A percentile compares a stretch with the other conserved stretches of the same genome.
These are phyloP conservation scores for Odontophorus gujanensis DNA, from an alignment of 2,113 vertebrate species.

Conservation along the genomic window DNA sequence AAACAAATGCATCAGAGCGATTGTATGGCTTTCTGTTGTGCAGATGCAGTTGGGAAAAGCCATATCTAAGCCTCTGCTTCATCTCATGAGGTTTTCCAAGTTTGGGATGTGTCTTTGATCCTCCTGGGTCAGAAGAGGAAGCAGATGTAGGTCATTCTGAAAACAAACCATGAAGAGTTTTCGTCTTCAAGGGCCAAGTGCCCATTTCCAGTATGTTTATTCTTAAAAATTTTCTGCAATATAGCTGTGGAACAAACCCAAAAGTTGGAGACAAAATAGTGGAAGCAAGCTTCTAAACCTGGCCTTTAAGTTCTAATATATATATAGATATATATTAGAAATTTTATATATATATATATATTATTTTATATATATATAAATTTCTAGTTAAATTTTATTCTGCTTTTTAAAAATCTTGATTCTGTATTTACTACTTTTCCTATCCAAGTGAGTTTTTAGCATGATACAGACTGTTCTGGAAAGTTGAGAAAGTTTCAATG, in stretches of 20 bases:
- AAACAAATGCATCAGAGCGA: not conserved
- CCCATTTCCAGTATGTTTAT: not conserved
- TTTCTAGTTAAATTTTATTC: not conserved
- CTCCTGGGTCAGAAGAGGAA: not conserved
- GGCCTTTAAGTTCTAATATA: not conserved
- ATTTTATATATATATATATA: too few species aligned
- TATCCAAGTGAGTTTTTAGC: not conserved
- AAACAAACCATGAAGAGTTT: not conserved
- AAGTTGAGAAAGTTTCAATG: fast-evolving
- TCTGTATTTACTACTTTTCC: not conserved
- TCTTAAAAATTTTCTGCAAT: not conserved
- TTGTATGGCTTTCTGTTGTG: not conserved
- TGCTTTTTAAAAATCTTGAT: not conserved
- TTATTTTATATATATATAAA: not conserved
- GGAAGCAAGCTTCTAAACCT: not conserved
- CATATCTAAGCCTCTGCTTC: not conserved
- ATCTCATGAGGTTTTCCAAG: not conserved
- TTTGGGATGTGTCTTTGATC: not conserved
- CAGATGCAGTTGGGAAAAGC: not conserved
- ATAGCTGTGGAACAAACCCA: not conserved
- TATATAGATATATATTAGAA: not conserved
- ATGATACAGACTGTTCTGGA: not conserved
- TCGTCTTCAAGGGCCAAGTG: not conserved
- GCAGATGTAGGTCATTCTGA: not conserved
- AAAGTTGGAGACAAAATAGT: not conserved